Evolutionary conservation across 2,113 vertebrate genomes (phyloP).

Genomic region (Geothlypis trichas): DNA sequence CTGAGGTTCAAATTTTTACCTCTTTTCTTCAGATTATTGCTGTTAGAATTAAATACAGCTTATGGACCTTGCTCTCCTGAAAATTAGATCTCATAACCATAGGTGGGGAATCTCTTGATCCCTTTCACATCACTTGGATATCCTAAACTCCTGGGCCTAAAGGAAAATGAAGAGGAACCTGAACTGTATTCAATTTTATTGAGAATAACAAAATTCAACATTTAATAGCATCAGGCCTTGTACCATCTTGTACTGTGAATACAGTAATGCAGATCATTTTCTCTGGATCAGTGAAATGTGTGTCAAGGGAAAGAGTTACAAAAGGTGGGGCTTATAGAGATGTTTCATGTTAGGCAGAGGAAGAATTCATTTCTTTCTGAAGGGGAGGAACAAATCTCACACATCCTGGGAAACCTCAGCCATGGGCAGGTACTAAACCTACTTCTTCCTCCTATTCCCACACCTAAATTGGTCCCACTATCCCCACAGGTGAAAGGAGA

Average conservation of each 20-base stretch:
- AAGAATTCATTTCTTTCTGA: neutral
- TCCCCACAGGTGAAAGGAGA: neutral
- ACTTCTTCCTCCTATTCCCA: rapidly evolving
- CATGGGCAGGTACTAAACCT: rapidly evolving
- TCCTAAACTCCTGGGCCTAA: neutral
- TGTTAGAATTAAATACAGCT: neutral
- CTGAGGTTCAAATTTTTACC: neutral
- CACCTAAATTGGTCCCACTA: rapidly evolving
- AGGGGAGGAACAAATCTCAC: neutral
- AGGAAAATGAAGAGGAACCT: neutral
- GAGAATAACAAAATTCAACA: neutral
- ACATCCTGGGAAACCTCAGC: neutral
- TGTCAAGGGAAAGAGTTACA: neutral
- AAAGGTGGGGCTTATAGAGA: neutral
- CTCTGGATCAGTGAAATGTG: neutral
- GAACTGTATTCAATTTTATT: neutral
- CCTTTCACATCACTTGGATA: neutral
- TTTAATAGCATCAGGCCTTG: neutral
- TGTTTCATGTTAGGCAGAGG: neutral
- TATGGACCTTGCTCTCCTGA: neutral
- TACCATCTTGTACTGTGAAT: neutral
- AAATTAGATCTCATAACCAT: neutral
- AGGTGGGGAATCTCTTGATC: neutral
- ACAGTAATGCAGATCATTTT: neutral
- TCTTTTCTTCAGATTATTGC: neutral